Conservation (phyloP, 2,888 invertebrate species). For the Sinohyriopsis cumingii region DNA sequence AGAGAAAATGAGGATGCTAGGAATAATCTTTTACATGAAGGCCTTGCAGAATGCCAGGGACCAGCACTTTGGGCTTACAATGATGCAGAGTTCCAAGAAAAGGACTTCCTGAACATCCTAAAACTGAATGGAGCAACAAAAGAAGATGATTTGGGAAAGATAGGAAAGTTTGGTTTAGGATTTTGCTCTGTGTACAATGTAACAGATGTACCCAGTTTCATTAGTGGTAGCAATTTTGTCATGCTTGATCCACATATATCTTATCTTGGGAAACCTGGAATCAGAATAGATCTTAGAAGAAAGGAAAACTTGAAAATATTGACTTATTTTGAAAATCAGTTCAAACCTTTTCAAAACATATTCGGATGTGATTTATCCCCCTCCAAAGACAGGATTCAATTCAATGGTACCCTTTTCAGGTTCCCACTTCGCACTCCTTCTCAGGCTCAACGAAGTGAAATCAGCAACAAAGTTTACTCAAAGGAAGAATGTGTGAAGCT, state of each 20-base stretch:
- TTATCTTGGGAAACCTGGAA: conserved; percentile 54
- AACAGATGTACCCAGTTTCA: conserved; percentile 68
- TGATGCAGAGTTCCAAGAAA: conserved; percentile 60
- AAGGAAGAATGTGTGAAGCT: conserved; percentile 47
- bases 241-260: conserved; percentile 67
- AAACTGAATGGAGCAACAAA: conserved; percentile 67
- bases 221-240: conserved; percentile 62
- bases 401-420: conserved; percentile 59
- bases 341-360: conserved; percentile 46
- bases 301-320: conserved; percentile 22
- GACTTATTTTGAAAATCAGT: conserved; percentile 36
- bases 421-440: conserved; percentile 58
- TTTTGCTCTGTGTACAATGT: conserved; percentile 68
- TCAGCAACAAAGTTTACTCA: conserved; percentile 48
- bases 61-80: conserved; percentile 67
- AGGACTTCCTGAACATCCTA: conserved; percentile 65
- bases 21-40: conserved; percentile 50
- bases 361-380: conserved; percentile 43
- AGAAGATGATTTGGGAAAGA: conserved; percentile 53
- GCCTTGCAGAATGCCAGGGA: conserved; percentile 30
- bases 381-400: conserved; percentile 7
- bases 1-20: conserved; percentile 50
- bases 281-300: conserved; percentile 36
- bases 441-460: conserved; percentile 56
- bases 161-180: conserved; percentile 68